Evolutionary conservation across 1,140 invertebrate species (phyloP), one percentile per base, ranked within the genome.

Genomic region (Diorhabda carinulata): DNA sequence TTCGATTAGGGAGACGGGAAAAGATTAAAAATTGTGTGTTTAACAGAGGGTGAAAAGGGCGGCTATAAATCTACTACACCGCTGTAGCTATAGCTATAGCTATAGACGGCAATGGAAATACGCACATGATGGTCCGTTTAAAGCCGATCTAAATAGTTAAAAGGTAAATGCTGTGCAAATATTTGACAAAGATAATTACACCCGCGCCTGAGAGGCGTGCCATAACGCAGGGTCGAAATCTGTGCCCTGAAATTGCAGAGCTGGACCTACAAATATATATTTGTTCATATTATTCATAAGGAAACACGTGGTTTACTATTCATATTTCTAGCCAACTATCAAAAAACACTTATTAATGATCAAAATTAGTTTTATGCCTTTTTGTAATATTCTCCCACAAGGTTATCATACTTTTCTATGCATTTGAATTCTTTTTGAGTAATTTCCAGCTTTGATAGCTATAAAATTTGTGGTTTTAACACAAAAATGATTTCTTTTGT

Each of bases 131-230:
- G 58, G 67, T 67, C 52, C 57, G 57, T 58, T 67, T 67, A 62
- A 73, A 73, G 72, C 71, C 72, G 71, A 75, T 73, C 67, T 72
- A 61, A 73, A 63, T 78, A 74, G 76, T 78, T 78, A 77, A 78
- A 77, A 78, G 76, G 77, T 78, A 78, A 78, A 78, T 78, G 77
- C 74, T 74, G 72, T 69, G 76, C 71, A 78, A 78, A 78, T 78
- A 78, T 78, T 78, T 78, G 72, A 74, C 73, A 70, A 69, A 77
- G 76, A 78, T 78, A 78, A 78, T 78, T 78, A 78, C 76, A 74
- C 72, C 75, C 74, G 77, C 77, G 77, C 77, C 77, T 76, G 68
- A 73, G 73, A 77, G 76, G 76, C 77, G 76, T 67, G 65, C 64
- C 65, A 5, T 10, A 9, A n/a, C 44, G 43, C 61, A 63, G 59